phyloP scores from a whole-genome alignment of 2,888 invertebrate genomes.

The Serrognathus titanus region DNA sequence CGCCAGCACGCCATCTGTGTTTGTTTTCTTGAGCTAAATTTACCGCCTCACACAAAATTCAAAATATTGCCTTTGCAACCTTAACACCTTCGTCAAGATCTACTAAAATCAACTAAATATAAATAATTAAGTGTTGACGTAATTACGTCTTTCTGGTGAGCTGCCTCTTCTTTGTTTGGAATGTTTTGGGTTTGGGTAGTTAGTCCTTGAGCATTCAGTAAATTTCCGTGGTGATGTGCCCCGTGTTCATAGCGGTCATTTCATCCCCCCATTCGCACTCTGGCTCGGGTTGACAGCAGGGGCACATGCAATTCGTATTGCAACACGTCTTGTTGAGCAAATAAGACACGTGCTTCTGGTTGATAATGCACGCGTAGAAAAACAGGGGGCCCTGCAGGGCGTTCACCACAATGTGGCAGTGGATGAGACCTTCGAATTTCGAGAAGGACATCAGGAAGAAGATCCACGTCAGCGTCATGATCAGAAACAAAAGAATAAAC shows the following conservation, averaged over 20 bases:
- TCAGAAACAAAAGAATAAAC: slow-evolving; percentile 69
- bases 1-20: no score
- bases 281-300: slow-evolving; percentile 56
- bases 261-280: slow-evolving; percentile 85
- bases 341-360: slow-evolving; percentile 77
- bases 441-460: slow-evolving; percentile 75
- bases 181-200: no score
- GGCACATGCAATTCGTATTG: slow-evolving; percentile 55
- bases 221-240: slow-evolving; percentile 43
- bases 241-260: slow-evolving; percentile 81
- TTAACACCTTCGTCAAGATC: no score
- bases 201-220: no score
- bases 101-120: no score
- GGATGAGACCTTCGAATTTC: slow-evolving; percentile 67
- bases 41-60: no score
- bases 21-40: no score
- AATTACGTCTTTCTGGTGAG: no score
- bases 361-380: slow-evolving; percentile 72
- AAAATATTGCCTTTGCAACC: no score
- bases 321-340: slow-evolving; percentile 77
- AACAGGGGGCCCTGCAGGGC: slow-evolving; percentile 71
- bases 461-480: slow-evolving; percentile 75
- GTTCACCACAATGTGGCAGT: slow-evolving; percentile 73
- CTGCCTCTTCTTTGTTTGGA: no score
- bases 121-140: no score